Conservation (phyloP, 2,113 vertebrate genomes). For the Salvelinus fontinalis region DNA sequence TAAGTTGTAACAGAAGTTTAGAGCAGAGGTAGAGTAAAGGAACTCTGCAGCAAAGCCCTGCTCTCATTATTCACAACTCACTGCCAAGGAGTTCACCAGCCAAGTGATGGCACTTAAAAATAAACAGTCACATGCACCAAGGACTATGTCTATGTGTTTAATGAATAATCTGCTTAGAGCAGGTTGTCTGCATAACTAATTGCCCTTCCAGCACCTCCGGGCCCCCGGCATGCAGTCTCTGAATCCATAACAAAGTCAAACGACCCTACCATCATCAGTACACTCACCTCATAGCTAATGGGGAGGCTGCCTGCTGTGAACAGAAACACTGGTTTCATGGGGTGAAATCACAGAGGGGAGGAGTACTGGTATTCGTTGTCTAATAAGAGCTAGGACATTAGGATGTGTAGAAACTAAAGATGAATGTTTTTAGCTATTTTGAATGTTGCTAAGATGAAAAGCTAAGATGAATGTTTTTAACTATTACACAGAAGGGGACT, state of each 20-base stretch:
- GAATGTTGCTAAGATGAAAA: no score
- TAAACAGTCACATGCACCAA: slow-evolving; percentile 48
- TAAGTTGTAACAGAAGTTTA: background rate
- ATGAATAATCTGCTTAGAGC: slow-evolving; percentile 31
- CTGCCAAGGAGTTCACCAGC: slow-evolving; percentile 42
- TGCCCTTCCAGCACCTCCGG: slow-evolving; percentile 3
- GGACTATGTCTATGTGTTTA: slow-evolving; percentile 32
- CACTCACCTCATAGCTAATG: background rate
- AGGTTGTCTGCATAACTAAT: slow-evolving; percentile 23
- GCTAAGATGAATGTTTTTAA: no score
- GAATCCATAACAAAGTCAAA: background rate
- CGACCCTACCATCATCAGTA: background rate
- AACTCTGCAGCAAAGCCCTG: slow-evolving; percentile 31
- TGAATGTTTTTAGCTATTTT: no score
- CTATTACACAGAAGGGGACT: no score
- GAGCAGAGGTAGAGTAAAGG: background rate
- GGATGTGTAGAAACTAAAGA: no score
- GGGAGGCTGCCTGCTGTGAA: no score
- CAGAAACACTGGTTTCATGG: no score
- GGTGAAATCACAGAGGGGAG: no score
- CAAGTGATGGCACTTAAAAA: slow-evolving; percentile 50
- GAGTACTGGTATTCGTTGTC: no score
- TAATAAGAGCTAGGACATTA: no score
- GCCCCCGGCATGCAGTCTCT: background rate
- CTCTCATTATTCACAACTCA: slow-evolving; percentile 32